A percentile compares a stretch with the other conserved stretches of the same genome.
Evolutionary conservation across 2,797 vertebrate genomes (phyloP).

Genomic region (Australoheros facetus): DNA sequence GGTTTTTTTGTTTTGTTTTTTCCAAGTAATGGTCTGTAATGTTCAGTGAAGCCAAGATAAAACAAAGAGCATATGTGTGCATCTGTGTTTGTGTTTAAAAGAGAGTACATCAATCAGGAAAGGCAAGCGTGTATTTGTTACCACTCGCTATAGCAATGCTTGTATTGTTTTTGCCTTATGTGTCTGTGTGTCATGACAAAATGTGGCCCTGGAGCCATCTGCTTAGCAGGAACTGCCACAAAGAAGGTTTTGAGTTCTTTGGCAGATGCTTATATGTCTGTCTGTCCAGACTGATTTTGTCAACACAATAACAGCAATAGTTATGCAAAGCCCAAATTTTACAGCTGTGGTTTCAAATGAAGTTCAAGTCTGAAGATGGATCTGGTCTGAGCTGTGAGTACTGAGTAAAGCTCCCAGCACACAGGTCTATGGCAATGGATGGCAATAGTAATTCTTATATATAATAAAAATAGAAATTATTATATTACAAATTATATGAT

Average conservation of each 20-base stretch:
- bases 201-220: neutral
- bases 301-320: neutral
- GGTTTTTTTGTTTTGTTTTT: neutral
- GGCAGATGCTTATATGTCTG: conserved; percentile 4
- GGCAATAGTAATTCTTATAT: no score
- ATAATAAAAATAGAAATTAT: no score
- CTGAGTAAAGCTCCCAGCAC: neutral
- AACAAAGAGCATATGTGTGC: neutral
- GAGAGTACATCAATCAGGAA: conserved; percentile 20
- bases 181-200: neutral
- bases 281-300: neutral
- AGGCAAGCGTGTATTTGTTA: conserved; percentile 9
- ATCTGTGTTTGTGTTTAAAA: conserved; percentile 2
- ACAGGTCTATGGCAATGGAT: neutral
- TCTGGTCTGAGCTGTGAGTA: neutral
- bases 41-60: conserved; percentile 23
- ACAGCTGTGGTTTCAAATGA: neutral
- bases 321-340: neutral
- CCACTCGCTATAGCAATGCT: neutral
- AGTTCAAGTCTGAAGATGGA: neutral
- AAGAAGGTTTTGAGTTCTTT: conserved; percentile 3
- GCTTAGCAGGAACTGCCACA: neutral
- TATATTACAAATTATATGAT: no score
- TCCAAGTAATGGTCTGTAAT: conserved; percentile 12
- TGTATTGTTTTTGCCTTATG: neutral